A percentile compares a stretch with the other conserved stretches of the same genome.
Conservation (phyloP, 1,140 invertebrate species). For the Drosophila nannoptera region DNA sequence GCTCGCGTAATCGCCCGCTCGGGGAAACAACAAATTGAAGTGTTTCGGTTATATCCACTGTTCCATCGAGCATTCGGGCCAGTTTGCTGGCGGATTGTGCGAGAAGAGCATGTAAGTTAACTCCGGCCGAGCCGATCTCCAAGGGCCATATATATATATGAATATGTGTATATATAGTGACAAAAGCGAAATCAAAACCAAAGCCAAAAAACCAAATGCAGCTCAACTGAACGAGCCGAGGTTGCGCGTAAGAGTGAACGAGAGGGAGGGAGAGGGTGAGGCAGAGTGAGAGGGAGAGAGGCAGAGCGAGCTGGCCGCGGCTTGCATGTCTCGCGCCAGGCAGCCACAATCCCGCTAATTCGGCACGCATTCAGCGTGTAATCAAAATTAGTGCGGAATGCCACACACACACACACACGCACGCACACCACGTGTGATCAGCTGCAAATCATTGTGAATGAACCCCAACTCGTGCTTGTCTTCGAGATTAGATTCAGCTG, state of each 20-base stretch:
- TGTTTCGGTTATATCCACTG: constrained; percentile 59
- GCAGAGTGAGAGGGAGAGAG: neutral
- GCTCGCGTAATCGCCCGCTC: constrained; percentile 59
- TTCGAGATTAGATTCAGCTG: constrained; percentile 33
- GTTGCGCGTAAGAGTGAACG: neutral
- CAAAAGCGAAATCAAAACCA: too few species aligned
- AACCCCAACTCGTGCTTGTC: constrained; percentile 1
- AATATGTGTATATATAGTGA: too few species aligned
- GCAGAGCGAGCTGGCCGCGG: neutral
- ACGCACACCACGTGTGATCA: too few species aligned
- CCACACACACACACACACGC: too few species aligned
- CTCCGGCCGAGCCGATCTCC: neutral
- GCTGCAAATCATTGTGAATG: constrained; percentile 22
- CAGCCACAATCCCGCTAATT: neutral
- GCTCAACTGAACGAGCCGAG: too few species aligned
- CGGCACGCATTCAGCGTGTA: neutral
- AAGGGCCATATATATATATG: too few species aligned
- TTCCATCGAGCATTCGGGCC: constrained; percentile 47
- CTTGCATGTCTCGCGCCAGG: neutral
- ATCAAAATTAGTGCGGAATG: too few species aligned
- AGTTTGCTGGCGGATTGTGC: constrained; percentile 65
- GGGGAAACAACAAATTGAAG: constrained; percentile 30
- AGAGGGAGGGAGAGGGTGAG: neutral
- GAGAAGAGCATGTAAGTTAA: constrained; percentile 60
- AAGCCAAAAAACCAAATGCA: too few species aligned